Percentiles rank a stretch among this genome's conserved stretches.
These are phyloP conservation scores for Cirrhinus mrigala DNA, from an alignment of 2,797 vertebrate genomes.

Conservation along the genomic window DNA sequence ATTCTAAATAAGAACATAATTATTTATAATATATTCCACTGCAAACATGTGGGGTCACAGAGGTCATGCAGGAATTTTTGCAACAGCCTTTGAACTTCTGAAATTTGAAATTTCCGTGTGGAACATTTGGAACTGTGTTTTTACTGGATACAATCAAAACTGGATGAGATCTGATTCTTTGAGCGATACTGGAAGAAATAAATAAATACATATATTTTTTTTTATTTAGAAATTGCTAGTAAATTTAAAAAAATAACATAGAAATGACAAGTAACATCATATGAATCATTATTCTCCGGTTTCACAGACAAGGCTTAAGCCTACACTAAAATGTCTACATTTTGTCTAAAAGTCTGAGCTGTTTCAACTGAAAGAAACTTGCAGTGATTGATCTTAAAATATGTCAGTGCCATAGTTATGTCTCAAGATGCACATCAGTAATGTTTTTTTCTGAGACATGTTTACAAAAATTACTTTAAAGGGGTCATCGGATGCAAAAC, in stretches of 20 bases:
- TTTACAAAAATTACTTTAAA: no score
- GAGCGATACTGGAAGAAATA: neutral
- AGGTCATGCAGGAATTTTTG: neutral
- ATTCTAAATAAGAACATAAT: constrained; percentile 21
- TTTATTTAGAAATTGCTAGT: neutral
- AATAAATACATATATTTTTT: no score
- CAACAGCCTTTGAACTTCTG: neutral
- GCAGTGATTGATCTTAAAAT: no score
- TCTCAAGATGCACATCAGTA: no score
- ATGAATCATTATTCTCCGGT: neutral
- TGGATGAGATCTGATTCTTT: neutral
- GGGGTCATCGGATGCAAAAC: no score
- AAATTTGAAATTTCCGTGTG: neutral
- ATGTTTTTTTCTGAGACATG: no score
- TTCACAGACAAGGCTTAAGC: no score
- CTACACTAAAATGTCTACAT: no score
- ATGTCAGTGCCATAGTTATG: no score
- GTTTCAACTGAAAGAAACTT: no score
- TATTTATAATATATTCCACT: neutral
- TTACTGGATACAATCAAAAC: neutral
- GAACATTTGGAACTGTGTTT: neutral
- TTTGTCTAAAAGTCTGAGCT: no score
- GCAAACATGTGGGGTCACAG: neutral
- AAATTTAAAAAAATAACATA: neutral
- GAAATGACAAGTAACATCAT: neutral